phyloP scores from a whole-genome alignment of 2,113 vertebrate species.

The Oryzias curvinotus region DNA sequence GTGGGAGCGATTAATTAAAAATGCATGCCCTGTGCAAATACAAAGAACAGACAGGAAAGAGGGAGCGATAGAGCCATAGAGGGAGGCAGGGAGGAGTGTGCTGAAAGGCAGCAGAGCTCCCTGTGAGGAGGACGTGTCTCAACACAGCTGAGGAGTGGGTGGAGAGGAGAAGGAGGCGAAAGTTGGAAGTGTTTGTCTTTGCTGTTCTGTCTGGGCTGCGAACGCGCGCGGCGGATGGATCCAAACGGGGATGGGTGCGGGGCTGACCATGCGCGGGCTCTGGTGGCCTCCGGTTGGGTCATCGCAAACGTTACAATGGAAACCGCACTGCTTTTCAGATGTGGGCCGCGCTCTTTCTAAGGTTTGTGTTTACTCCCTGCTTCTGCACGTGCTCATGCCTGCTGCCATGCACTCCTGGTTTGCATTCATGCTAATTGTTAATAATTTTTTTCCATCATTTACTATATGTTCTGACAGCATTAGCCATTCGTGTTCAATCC shows the following conservation, averaged over 20 bases:
- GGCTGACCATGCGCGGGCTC: constrained; percentile 9
- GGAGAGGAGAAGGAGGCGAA: constrained; percentile 33
- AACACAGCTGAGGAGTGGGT: constrained; percentile 58
- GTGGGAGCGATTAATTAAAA: constrained; percentile 67
- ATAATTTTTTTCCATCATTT: background rate
- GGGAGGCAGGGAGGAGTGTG: constrained; percentile 26
- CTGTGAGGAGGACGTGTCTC: constrained; percentile 61
- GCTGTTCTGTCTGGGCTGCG: constrained; percentile 23
- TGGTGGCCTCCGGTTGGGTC: constrained; percentile 31
- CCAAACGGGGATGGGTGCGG: constrained; percentile 20
- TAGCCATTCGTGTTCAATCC: background rate
- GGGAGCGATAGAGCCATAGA: constrained; percentile 14
- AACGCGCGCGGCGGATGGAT: constrained; percentile 33
- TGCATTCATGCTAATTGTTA: background rate
- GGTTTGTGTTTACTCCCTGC: constrained; percentile 39
- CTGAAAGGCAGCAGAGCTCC: constrained; percentile 36
- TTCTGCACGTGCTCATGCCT: constrained; percentile 19
- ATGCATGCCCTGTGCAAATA: constrained; percentile 44
- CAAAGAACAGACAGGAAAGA: constrained; percentile 36
- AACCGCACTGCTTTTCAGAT: constrained; percentile 24
- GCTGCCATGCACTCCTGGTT: constrained; percentile 1
- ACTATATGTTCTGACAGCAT: background rate
- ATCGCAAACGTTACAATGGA: constrained; percentile 23
- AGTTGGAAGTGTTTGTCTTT: constrained; percentile 45
- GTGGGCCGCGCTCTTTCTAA: constrained; percentile 36